A percentile compares a stretch with the other conserved stretches of the same genome.
phyloP scores from a whole-genome alignment of 2,888 invertebrate species.

The Agapetus fuscipes region DNA sequence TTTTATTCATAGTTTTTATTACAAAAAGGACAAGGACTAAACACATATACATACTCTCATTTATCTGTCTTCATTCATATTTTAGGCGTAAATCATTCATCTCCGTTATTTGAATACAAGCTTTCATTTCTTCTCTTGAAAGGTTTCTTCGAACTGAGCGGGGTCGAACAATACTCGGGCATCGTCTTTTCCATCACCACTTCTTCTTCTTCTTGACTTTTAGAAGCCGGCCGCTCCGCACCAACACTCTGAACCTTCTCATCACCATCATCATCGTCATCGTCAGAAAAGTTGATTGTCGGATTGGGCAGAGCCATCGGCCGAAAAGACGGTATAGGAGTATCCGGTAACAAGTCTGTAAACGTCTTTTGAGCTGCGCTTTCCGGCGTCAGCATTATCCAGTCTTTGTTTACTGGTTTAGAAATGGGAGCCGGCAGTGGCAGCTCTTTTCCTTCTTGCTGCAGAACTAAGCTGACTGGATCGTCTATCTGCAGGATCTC shows the following conservation, averaged over 20 bases:
- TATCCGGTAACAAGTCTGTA: constrained; percentile 6
- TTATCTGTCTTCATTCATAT: too few species aligned
- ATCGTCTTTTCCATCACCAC: background rate
- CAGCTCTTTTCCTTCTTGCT: constrained; percentile 8
- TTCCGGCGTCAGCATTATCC: constrained; percentile 6
- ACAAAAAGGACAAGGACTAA: too few species aligned
- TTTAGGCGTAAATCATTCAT: too few species aligned
- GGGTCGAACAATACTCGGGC: constrained; percentile 14
- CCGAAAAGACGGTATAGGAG: constrained; percentile 5
- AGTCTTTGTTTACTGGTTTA: constrained; percentile 2
- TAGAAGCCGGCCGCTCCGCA: too few species aligned
- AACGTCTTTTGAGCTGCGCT: constrained; percentile 6
- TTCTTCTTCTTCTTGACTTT: background rate
- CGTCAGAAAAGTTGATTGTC: background rate
- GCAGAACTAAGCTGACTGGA: constrained; percentile 57
- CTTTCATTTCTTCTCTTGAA: constrained; percentile 35
- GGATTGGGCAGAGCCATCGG: constrained; percentile 19
- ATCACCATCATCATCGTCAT: background rate
- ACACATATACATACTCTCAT: too few species aligned
- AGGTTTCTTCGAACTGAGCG: constrained; percentile 26
- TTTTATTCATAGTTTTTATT: too few species aligned
- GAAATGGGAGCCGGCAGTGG: constrained; percentile 6
- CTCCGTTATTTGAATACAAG: constrained; percentile 26
- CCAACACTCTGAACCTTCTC: background rate
- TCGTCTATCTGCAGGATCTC: constrained; percentile 67